Conservation (phyloP, 2,797 vertebrate genomes). For the Channallabes apus region DNA sequence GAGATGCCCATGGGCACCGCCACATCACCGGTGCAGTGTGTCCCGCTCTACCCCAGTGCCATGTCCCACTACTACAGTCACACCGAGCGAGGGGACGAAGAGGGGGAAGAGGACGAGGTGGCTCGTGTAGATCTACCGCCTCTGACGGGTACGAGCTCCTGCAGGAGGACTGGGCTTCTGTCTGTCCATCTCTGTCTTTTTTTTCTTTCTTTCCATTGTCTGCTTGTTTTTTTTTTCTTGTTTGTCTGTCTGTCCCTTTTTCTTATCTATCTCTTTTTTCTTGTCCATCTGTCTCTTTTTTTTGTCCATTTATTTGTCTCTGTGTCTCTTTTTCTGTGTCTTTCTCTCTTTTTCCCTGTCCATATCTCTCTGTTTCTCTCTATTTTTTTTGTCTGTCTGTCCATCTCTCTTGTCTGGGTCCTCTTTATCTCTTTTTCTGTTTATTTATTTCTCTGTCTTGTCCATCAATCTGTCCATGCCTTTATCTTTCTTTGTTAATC, state of each 20-base stretch:
- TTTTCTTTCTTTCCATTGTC: too few relatives aligned
- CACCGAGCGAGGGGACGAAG: conserved; percentile 63
- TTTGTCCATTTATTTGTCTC: too few relatives aligned
- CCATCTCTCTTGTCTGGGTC: not conserved
- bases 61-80: conserved; percentile 75
- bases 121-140: conserved; percentile 86
- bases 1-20: conserved; percentile 82
- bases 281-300: not conserved
- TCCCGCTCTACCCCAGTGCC: conserved; percentile 71
- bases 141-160: conserved; percentile 79
- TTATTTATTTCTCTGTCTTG: not conserved
- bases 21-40: conserved; percentile 60
- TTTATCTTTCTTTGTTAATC: not conserved
- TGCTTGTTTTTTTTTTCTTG: too few relatives aligned
- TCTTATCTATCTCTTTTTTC: not conserved
- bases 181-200: not conserved
- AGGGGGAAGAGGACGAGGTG: conserved; percentile 74
- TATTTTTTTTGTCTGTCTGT: not conserved
- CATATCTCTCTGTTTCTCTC: not conserved
- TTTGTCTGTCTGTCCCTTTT: not conserved
- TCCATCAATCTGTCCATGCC: too few relatives aligned
- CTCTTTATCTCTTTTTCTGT: not conserved
- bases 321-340: too few relatives aligned
- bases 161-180: not conserved
- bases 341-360: not conserved